Base-by-base conservation (phyloP, 1,140 invertebrate species). In the Drosophila pseudoobscura region DNA sequence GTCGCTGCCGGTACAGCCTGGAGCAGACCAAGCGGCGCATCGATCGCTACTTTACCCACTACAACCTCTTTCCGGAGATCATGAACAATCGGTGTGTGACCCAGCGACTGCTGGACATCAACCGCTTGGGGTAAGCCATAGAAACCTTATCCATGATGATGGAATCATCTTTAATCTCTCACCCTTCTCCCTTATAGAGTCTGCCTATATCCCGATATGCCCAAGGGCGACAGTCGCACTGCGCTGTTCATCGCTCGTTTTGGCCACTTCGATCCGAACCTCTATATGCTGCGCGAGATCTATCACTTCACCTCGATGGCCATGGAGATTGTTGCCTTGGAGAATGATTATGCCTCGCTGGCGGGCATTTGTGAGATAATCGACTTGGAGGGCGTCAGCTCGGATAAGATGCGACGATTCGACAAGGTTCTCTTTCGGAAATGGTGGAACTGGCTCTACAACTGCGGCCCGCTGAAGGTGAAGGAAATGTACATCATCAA, bases 1-100 rank as follows among this genome's bases (percentile, higher is more conserved):
- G 95, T 2, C 93, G 94, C 17, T 94, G 94, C 73, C 95, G 95
- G 77, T 95, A 94, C 78, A 95, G 94, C 73, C 85, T 95, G 65
- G 94, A 95, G 90, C 92, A 92, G 75, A 93, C 94, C 1, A 95
- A 95, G 85, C 91, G 93, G 61, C 94, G 94, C 76, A 75, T 95
- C 6, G 94, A 95, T 68, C 92, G 93, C 78, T 94, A 93, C 83
- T 95, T 94, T 65, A 94, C 94, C 3, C 91, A 94, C 59, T 92
- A 92, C 76, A 92, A 92, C 3, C 76, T 93, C 2, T 91, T 94
- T 15, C 94, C 95, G 1, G 94, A 95, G 62, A 90, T 93, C 35
- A 92, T 91, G 72, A 77, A 74, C 13, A 77, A 92, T 31, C 92
- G 91, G 22, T 91, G 70, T 31, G 75, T 87, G 11, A 88, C 89